These are phyloP conservation scores for Galbula dea DNA, from an alignment of 2,113 vertebrate genomes.

Conservation along the genomic window DNA sequence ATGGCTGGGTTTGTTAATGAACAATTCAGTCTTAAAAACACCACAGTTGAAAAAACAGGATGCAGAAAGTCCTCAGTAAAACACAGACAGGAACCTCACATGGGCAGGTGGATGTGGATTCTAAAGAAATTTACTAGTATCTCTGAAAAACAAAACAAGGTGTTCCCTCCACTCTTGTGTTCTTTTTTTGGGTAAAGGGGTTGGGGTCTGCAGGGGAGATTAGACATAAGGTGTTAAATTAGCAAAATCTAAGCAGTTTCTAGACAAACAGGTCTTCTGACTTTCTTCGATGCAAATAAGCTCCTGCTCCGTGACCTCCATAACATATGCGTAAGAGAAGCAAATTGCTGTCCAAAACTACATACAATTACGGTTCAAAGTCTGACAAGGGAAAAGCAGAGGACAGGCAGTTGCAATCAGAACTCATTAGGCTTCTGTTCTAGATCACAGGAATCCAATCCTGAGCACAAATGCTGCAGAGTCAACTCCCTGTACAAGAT, in stretches of 20 bases:
- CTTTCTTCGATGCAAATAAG: not conserved
- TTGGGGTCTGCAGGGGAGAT: not conserved
- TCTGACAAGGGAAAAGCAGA: not conserved
- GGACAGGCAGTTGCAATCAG: not conserved
- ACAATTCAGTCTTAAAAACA: not conserved
- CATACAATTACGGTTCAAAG: not conserved
- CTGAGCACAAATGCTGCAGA: not conserved
- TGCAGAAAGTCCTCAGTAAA: not conserved
- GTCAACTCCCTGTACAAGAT: not conserved
- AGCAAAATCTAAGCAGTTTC: not conserved
- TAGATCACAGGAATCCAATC: not conserved
- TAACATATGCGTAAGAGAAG: accelerated
- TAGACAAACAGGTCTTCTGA: not conserved
- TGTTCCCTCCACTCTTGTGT: not conserved
- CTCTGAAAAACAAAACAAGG: not conserved
- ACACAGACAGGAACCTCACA: not conserved
- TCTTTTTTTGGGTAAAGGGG: accelerated
- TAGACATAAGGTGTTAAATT: not conserved
- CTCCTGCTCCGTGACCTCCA: not conserved
- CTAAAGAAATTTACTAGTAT: not conserved
- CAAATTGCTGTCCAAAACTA: not conserved
- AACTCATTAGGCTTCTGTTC: not conserved
- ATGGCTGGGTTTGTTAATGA: not conserved
- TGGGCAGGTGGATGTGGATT: accelerated
- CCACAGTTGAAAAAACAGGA: not conserved